Evolutionary conservation across 2,888 invertebrate genomes (phyloP).

Genomic region (Octodonta nipae): DNA sequence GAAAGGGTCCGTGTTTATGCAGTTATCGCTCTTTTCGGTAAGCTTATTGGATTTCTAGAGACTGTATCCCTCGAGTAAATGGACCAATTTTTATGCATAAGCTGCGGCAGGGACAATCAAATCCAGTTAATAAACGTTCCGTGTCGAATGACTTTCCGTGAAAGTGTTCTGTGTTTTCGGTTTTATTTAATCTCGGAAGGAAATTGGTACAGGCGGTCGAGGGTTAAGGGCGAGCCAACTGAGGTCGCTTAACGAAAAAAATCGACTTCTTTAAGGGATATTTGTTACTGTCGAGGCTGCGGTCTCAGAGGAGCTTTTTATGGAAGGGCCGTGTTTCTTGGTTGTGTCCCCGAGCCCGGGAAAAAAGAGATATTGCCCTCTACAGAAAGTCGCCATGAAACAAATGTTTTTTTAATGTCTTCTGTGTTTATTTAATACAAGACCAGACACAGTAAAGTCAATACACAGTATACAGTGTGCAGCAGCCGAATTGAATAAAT

Average conservation of each 20-base stretch:
- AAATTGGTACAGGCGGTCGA: constrained; percentile 7
- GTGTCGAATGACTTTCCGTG: constrained; percentile 10
- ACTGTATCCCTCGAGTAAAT: constrained; percentile 11
- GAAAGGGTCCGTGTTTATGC: constrained; percentile 11
- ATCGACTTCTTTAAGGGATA: constrained; percentile 1
- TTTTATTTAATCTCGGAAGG: constrained; percentile 10
- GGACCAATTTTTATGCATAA: constrained; percentile 18
- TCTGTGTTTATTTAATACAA: too few species aligned
- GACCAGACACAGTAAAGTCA: too few species aligned
- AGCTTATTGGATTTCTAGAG: constrained; percentile 13
- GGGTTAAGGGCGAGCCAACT: background rate
- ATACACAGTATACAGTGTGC: too few species aligned
- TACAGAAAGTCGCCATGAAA: too few species aligned
- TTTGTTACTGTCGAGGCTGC: background rate
- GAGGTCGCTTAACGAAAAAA: too few species aligned
- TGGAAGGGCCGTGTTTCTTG: background rate
- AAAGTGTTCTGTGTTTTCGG: constrained; percentile 7
- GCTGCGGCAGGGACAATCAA: constrained; percentile 14
- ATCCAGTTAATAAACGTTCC: constrained; percentile 16
- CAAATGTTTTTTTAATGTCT: too few species aligned
- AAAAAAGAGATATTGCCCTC: background rate
- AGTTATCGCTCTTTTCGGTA: constrained; percentile 13
- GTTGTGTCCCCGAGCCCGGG: background rate
- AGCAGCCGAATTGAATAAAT: too few species aligned
- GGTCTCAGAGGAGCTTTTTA: background rate